Percentiles rank a stretch among this genome's conserved stretches.
Evolutionary conservation across 2,113 vertebrate species (phyloP).

Genomic region (Callorhinus ursinus): DNA sequence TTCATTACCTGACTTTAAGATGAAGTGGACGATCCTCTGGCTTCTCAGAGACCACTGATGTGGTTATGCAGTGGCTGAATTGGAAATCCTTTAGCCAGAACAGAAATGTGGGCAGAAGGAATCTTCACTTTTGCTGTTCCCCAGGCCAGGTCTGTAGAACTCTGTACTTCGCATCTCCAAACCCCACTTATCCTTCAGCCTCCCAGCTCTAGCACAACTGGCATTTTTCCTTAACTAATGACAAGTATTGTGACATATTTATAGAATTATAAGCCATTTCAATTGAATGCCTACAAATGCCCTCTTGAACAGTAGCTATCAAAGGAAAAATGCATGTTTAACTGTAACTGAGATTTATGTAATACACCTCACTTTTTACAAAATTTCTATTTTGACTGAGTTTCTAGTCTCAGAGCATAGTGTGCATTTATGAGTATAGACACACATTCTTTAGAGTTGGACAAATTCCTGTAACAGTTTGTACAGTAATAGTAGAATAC

Average conservation of each 20-base stretch:
- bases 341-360: not conserved
- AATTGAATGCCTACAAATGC: not conserved
- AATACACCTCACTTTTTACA: not conserved
- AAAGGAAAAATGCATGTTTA: not conserved
- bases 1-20: not conserved
- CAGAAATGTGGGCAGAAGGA: not conserved
- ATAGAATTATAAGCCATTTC: not conserved
- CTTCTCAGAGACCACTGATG: not conserved
- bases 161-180: not conserved
- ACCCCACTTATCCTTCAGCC: not conserved
- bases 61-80: not conserved
- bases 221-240: constrained; percentile 1
- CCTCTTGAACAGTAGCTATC: not conserved
- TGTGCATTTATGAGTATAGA: not conserved
- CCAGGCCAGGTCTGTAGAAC: not conserved
- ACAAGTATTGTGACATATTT: not conserved
- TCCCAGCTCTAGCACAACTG: not conserved
- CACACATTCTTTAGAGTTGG: not conserved
- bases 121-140: not conserved
- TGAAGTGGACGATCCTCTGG: not conserved
- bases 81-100: not conserved
- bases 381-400: not conserved
- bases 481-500: not conserved
- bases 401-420: not conserved
- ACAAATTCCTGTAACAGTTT: not conserved